These are phyloP conservation scores for Discoglossus pictus DNA, from an alignment of 2,797 vertebrate species.

Conservation along the genomic window DNA sequence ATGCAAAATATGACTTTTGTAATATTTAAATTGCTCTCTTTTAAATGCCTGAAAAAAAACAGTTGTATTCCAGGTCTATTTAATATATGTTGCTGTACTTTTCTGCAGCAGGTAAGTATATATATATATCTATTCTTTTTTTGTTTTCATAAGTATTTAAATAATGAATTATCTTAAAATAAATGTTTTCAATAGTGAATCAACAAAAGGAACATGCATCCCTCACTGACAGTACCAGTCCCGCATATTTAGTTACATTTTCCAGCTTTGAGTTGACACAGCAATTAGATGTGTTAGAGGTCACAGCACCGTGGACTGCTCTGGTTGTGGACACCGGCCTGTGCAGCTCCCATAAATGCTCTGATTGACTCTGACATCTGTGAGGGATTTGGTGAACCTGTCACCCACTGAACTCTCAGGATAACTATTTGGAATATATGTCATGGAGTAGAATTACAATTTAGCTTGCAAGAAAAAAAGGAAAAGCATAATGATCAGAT, in stretches of 20 bases:
- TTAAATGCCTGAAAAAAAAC: too few relatives aligned
- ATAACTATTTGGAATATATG: not conserved
- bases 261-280: conserved; percentile 3
- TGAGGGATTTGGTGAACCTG: conserved; percentile 9
- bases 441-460: conserved; percentile 7
- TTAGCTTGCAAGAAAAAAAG: conserved; percentile 1
- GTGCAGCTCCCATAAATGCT: conserved; percentile 5
- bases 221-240: too few relatives aligned
- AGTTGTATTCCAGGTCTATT: too few relatives aligned
- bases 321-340: conserved; percentile 10
- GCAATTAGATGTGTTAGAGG: not conserved
- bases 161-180: too few relatives aligned
- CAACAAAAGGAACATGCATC: too few relatives aligned
- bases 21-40: too few relatives aligned
- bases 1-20: too few relatives aligned
- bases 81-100: too few relatives aligned
- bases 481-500: too few relatives aligned
- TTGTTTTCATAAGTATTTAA: too few relatives aligned
- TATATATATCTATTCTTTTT: conserved; percentile 14
- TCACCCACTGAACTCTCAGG: conserved; percentile 13
- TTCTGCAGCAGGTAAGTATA: not conserved
- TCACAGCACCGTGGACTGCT: conserved; percentile 11
- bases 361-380: conserved; percentile 43
- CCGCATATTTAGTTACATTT: too few relatives aligned
- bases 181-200: too few relatives aligned